A percentile compares a stretch with the other conserved stretches of the same genome.
phyloP scores from a whole-genome alignment of 2,888 invertebrate genomes.

The Eustalomyia histrio region DNA sequence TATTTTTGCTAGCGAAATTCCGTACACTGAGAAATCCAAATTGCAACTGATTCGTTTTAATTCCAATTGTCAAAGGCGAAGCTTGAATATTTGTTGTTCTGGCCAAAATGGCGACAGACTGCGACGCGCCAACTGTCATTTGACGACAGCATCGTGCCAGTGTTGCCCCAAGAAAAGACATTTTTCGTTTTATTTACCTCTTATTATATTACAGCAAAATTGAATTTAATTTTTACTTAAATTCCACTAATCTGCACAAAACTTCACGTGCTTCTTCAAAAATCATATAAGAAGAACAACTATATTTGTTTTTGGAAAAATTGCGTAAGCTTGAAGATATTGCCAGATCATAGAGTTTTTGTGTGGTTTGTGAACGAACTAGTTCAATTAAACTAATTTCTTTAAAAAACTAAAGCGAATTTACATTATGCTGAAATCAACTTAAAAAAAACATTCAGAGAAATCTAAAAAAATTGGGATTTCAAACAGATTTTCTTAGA shows the following conservation, averaged over 20 bases:
- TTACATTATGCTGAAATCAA: no score
- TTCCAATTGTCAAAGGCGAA: constrained; percentile 61
- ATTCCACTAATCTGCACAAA: not conserved
- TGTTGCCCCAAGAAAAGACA: constrained; percentile 74
- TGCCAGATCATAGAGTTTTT: constrained; percentile 38
- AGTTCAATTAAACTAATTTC: no score
- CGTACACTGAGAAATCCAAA: constrained; percentile 80
- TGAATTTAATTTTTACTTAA: constrained; percentile 11
- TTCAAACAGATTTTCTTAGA: no score
- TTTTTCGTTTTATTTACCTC: constrained; percentile 58
- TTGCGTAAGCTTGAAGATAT: constrained; percentile 43
- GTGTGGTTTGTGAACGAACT: no score
- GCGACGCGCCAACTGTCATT: constrained; percentile 70
- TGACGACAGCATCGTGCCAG: constrained; percentile 72
- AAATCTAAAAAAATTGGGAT: no score
- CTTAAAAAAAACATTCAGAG: no score
- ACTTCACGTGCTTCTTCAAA: constrained; percentile 32
- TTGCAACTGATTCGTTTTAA: constrained; percentile 77
- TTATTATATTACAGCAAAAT: constrained; percentile 6
- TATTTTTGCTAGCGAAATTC: constrained; percentile 83
- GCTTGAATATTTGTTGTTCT: constrained; percentile 70
- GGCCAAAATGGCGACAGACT: constrained; percentile 73
- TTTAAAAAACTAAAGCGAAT: no score
- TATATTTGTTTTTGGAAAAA: constrained; percentile 38
- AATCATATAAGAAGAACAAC: constrained; percentile 17